A percentile compares a stretch with the other conserved stretches of the same genome.
Conservation (phyloP, 2,888 invertebrate species). For the Cordilura impudica region DNA sequence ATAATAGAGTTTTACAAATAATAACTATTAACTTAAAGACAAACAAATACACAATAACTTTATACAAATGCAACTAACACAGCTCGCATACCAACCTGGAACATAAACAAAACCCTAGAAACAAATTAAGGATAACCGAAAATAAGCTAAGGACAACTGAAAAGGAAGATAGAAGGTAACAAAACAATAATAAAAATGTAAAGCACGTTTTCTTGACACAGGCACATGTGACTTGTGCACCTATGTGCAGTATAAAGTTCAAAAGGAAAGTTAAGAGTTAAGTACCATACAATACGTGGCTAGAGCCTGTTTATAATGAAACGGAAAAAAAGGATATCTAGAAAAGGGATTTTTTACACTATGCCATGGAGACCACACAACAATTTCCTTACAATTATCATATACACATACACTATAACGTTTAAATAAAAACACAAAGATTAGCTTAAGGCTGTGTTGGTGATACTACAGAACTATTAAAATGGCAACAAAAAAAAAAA, state of each 20-base stretch:
- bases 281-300: slow-evolving; percentile 61
- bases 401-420: slow-evolving; percentile 58
- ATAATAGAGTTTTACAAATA: slow-evolving; percentile 33
- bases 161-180: slow-evolving; percentile 13
- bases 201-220: slow-evolving; percentile 69
- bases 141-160: background rate
- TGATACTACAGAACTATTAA: slow-evolving; percentile 59
- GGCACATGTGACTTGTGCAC: slow-evolving; percentile 61
- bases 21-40: slow-evolving; percentile 22
- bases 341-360: slow-evolving; percentile 44
- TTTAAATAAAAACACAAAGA: slow-evolving; percentile 47
- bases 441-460: slow-evolving; percentile 53
- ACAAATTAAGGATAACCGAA: slow-evolving; percentile 54
- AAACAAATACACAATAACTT: background rate
- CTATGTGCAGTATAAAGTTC: slow-evolving; percentile 55
- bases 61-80: slow-evolving; percentile 41
- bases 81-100: slow-evolving; percentile 20
- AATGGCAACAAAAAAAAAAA: slow-evolving; percentile 52
- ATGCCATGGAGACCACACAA: slow-evolving; percentile 61
- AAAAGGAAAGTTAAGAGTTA: slow-evolving; percentile 62
- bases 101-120: slow-evolving; percentile 37
- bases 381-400: slow-evolving; percentile 75
- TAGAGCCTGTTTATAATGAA: slow-evolving; percentile 50
- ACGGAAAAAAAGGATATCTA: slow-evolving; percentile 17
- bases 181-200: slow-evolving; percentile 73